Percentiles rank a stretch among this genome's conserved stretches.
Evolutionary conservation across 2,113 vertebrate genomes (phyloP).

Genomic region (Carassius gibelio): DNA sequence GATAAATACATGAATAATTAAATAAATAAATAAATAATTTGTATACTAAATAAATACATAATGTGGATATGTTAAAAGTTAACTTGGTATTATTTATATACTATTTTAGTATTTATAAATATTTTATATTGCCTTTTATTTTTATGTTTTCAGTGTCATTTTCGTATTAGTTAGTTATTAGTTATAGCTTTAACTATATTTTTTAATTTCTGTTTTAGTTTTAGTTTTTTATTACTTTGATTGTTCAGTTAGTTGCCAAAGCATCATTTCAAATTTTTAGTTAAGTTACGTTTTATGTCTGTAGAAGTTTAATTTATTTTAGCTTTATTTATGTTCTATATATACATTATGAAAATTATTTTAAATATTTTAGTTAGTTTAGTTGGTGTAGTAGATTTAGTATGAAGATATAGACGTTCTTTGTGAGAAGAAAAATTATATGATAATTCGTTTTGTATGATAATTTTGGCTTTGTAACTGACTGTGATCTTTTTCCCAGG

Average conservation of each 20-base stretch:
- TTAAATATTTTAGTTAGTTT: too few species aligned
- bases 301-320: background rate
- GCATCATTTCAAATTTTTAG: background rate
- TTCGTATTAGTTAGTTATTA: background rate
- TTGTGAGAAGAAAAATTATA: background rate
- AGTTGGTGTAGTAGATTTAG: too few species aligned
- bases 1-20: background rate
- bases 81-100: background rate
- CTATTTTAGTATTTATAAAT: background rate
- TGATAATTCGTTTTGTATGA: background rate
- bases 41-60: background rate
- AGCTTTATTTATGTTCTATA: background rate
- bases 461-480: background rate
- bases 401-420: background rate
- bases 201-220: background rate
- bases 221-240: background rate
- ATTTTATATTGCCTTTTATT: background rate
- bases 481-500: constrained; percentile 51
- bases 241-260: background rate
- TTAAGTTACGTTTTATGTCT: background rate
- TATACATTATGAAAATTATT: too few species aligned
- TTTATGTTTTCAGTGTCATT: background rate
- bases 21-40: too few species aligned
- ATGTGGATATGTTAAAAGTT: background rate
- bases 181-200: background rate